Evolutionary conservation across 2,888 invertebrate species (phyloP).

Genomic region (Biston stratarius): DNA sequence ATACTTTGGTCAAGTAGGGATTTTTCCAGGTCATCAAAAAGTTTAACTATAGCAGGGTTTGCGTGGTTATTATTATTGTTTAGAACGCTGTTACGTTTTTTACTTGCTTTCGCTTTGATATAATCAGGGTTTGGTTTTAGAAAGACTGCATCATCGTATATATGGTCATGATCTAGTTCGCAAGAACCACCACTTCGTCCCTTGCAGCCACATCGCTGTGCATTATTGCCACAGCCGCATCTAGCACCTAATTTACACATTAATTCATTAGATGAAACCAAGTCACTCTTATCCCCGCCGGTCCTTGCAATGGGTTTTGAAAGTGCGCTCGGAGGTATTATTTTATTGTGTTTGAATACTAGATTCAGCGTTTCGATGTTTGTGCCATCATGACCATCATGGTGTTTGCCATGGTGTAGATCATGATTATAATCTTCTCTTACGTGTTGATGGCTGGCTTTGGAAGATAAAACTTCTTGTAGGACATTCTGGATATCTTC

Average conservation of each 20-base stretch:
- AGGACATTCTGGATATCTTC: constrained; percentile 18
- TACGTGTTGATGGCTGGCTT: not conserved
- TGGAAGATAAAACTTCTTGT: not conserved
- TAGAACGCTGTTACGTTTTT: not conserved
- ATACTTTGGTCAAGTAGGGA: constrained; percentile 5
- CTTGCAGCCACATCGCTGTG: constrained; percentile 8
- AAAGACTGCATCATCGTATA: not conserved
- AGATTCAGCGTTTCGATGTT: constrained; percentile 40
- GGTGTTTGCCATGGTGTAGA: not conserved
- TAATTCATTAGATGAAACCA: not conserved
- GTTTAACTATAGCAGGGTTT: constrained; percentile 22
- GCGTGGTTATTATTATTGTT: constrained; percentile 6
- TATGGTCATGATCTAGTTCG: constrained; percentile 8
- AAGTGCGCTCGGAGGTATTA: constrained; percentile 1
- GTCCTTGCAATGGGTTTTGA: constrained; percentile 3
- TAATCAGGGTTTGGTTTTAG: constrained; percentile 9
- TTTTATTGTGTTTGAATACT: constrained; percentile 36
- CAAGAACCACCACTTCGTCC: constrained; percentile 7
- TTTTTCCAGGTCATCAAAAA: constrained; percentile 48
- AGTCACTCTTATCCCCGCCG: not conserved
- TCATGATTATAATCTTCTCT: not conserved
- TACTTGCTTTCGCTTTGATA: not conserved
- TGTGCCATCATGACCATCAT: constrained; percentile 17
- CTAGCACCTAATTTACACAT: constrained; percentile 7
- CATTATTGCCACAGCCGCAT: constrained; percentile 15